A percentile compares a stretch with the other conserved stretches of the same genome.
Evolutionary conservation across 2,888 invertebrate species (phyloP).

Genomic region (Therioaphis trifolii): DNA sequence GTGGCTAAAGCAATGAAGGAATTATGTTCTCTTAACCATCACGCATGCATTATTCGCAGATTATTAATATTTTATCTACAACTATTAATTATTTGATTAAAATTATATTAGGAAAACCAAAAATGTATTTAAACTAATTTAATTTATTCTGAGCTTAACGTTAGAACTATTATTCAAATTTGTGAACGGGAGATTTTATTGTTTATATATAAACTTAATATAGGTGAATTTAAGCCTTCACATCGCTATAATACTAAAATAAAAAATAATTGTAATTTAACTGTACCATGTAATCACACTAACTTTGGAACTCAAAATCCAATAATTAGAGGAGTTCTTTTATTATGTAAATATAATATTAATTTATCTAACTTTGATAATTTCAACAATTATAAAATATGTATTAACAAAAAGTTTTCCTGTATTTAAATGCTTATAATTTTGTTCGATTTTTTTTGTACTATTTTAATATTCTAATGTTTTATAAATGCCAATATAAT

Average conservation of each 20-base stretch:
- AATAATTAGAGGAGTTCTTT: not conserved
- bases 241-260: not conserved
- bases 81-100: not conserved
- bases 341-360: not conserved
- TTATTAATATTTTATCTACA: no score
- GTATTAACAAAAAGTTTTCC: not conserved
- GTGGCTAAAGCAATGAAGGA: no score
- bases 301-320: not conserved
- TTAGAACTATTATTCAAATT: not conserved
- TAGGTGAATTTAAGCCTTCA: not conserved
- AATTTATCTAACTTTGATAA: not conserved
- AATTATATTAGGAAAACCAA: not conserved
- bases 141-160: not conserved
- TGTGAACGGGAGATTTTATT: not conserved
- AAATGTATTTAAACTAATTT: not conserved
- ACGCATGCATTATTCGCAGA: no score
- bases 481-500: no score
- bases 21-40: no score
- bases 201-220: not conserved
- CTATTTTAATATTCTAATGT: no score
- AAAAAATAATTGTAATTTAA: conserved; percentile 3
- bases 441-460: no score
- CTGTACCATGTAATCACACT: not conserved
- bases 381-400: not conserved
- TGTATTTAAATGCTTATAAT: no score